phyloP scores from a whole-genome alignment of 2,888 invertebrate species.

The Heterodera filipjevi region DNA sequence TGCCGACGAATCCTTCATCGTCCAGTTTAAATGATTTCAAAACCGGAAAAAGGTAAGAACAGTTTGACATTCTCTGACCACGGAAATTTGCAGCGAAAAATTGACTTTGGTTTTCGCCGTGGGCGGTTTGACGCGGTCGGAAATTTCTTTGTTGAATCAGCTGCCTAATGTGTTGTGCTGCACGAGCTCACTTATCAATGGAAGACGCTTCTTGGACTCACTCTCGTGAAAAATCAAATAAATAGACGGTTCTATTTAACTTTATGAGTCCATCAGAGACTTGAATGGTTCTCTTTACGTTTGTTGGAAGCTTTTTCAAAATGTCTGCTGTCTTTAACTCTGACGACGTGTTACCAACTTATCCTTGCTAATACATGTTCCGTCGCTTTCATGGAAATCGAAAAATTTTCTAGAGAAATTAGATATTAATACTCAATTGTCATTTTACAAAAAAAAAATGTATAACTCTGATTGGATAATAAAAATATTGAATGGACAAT shows the following conservation, averaged over 20 bases:
- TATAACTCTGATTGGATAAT: no score
- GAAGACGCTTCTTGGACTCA: constrained; percentile 31
- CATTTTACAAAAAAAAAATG: no score
- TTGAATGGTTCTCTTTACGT: no score
- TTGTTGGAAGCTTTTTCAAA: no score
- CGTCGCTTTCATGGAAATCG: no score
- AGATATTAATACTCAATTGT: no score
- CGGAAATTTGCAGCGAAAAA: not conserved
- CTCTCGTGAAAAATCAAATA: constrained; percentile 11
- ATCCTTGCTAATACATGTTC: no score
- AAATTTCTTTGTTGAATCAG: constrained; percentile 70
- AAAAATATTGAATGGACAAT: no score
- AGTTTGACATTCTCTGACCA: not conserved
- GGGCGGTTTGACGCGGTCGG: constrained; percentile 94
- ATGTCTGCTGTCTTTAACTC: no score
- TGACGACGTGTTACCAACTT: no score
- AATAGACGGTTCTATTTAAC: not conserved
- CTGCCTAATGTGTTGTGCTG: constrained; percentile 30
- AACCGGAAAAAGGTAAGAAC: not conserved
- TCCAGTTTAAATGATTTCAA: not conserved
- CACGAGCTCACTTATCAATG: constrained; percentile 37
- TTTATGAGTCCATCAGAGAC: no score
- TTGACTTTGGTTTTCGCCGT: constrained; percentile 78
- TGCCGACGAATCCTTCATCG: constrained; percentile 2
- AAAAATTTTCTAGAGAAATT: no score